phyloP scores from a whole-genome alignment of 2,797 vertebrate genomes.

The Toxotes lorentzi region DNA sequence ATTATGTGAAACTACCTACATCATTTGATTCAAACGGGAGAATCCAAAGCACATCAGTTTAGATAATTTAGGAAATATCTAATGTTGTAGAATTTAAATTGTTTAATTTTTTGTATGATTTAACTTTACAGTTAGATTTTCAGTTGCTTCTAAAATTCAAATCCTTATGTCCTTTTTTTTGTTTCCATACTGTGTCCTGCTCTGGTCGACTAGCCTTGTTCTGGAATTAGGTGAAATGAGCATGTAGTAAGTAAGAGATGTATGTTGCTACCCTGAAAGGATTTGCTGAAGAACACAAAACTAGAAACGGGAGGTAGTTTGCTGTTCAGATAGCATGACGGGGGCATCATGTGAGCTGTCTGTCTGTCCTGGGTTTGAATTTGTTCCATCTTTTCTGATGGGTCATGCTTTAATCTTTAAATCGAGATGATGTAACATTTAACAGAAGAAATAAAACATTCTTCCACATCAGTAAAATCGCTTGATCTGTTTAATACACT shows the following conservation, averaged over 20 bases:
- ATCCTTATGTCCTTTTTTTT: background rate
- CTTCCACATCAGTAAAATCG: background rate
- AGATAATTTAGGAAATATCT: background rate
- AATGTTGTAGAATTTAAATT: background rate
- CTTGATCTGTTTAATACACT: background rate
- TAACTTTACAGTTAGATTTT: background rate
- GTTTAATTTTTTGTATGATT: background rate
- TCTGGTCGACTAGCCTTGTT: background rate
- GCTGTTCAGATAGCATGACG: slow-evolving; percentile 13
- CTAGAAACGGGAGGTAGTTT: slow-evolving; percentile 60
- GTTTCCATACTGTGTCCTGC: slow-evolving; percentile 1
- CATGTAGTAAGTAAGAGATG: background rate
- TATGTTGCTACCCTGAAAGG: background rate
- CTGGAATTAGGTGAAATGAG: background rate
- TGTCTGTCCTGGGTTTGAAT: slow-evolving; percentile 1
- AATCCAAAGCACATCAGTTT: too few relatives aligned
- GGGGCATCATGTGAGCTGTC: background rate
- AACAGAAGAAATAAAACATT: background rate
- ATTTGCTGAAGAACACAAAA: slow-evolving; percentile 11
- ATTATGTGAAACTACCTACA: background rate
- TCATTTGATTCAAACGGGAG: too few relatives aligned
- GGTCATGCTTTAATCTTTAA: background rate
- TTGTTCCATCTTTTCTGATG: background rate
- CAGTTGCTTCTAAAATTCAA: background rate
- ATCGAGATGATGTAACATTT: background rate